Percentiles rank a stretch among this genome's conserved stretches.
Conservation (phyloP, 2,797 vertebrate genomes). For the Oryzias sinensis region DNA sequence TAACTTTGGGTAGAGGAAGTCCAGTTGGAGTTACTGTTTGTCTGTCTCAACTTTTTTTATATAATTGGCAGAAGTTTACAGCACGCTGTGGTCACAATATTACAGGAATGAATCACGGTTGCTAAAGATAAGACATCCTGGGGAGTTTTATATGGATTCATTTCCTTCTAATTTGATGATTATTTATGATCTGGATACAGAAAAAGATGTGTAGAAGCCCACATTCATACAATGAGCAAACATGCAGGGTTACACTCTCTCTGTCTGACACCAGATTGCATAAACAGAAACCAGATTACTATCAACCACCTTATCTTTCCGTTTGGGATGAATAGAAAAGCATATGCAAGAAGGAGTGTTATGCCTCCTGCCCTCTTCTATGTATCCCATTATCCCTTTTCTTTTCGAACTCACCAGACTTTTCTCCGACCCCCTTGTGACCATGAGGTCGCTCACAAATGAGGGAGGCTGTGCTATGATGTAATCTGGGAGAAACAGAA, state of each 20-base stretch:
- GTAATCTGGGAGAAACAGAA: constrained; percentile 67
- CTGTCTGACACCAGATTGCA: constrained; percentile 35
- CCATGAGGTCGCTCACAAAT: constrained; percentile 68
- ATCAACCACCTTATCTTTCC: constrained; percentile 46
- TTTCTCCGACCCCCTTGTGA: constrained; percentile 46
- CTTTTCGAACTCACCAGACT: constrained; percentile 37
- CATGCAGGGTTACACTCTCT: constrained; percentile 26
- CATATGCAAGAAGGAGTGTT: constrained; percentile 51
- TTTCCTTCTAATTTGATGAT: constrained; percentile 54
- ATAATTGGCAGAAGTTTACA: constrained; percentile 45
- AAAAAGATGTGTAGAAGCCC: constrained; percentile 39
- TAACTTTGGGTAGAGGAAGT: constrained; percentile 37
- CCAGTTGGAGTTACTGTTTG: constrained; percentile 43
- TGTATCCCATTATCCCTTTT: constrained; percentile 43
- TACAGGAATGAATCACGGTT: constrained; percentile 61
- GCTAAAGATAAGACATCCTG: constrained; percentile 57
- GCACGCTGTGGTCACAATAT: constrained; percentile 47
- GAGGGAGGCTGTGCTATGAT: constrained; percentile 69
- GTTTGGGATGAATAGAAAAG: constrained; percentile 37
- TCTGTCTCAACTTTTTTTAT: constrained; percentile 48
- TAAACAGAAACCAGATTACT: constrained; percentile 53
- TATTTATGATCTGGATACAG: constrained; percentile 60
- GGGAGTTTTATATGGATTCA: constrained; percentile 59
- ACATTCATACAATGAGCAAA: constrained; percentile 47
- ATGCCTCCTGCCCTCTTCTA: constrained; percentile 52